Percentiles rank a stretch among this genome's conserved stretches.
Conservation (phyloP, 2,113 vertebrate genomes). For the Cyprinodon tularosa region DNA sequence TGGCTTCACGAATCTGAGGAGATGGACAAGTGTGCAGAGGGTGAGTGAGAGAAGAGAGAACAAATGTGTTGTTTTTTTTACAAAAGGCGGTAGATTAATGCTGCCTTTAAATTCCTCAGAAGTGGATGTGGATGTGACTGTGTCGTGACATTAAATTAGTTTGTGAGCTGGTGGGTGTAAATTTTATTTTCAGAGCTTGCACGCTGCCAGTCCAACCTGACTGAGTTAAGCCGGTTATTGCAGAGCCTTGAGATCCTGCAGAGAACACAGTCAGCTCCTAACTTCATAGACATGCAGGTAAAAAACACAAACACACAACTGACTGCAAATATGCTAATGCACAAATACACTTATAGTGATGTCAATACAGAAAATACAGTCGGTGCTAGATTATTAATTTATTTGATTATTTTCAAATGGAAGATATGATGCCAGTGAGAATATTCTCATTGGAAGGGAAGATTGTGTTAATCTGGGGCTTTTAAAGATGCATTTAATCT, state of each 20-base stretch:
- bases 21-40: slow-evolving; percentile 98
- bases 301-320: slow-evolving; percentile 15
- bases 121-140: slow-evolving; percentile 14
- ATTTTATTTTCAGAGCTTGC: slow-evolving; percentile 88
- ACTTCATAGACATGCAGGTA: slow-evolving; percentile 89
- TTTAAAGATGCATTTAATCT: not conserved
- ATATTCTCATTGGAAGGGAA: not conserved
- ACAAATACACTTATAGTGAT: not conserved
- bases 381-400: not conserved
- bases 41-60: slow-evolving; percentile 70
- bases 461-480: not conserved
- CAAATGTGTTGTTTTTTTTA: slow-evolving; percentile 19
- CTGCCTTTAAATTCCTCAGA: slow-evolving; percentile 9
- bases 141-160: slow-evolving; percentile 23
- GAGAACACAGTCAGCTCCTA: slow-evolving; percentile 97
- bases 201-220: slow-evolving; percentile 94
- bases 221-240: slow-evolving; percentile 93
- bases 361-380: not conserved
- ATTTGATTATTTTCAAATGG: not conserved
- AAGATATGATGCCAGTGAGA: not conserved
- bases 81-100: slow-evolving; percentile 29
- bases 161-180: slow-evolving; percentile 16
- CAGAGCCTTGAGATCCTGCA: slow-evolving; percentile 98
- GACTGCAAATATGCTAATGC: not conserved
- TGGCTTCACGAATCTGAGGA: slow-evolving; percentile 98